Evolutionary conservation across 2,888 invertebrate genomes (phyloP), one percentile per base, ranked within the genome.

Genomic region (Smittia aterrima): DNA sequence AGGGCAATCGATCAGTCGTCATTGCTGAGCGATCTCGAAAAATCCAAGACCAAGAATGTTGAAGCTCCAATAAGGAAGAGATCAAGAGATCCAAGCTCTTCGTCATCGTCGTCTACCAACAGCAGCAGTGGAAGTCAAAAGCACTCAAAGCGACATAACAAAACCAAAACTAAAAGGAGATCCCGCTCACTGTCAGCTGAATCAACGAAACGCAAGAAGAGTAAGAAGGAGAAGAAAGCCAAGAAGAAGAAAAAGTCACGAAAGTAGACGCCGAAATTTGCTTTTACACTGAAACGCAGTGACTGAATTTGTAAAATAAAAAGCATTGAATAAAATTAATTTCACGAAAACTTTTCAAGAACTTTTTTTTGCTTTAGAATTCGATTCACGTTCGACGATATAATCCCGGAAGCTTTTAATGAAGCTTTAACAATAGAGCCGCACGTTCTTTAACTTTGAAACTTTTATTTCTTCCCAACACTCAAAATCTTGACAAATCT

Each of bases 231-330:
- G 13, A 67, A 67, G 41, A 67, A 67, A 40, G n/a, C 67, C 1
- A 67, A 67, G 22, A 67, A 67, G 25, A 67, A 67, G 40, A 67
- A 67, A 27, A 24, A 27, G 27, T 27, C 64, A 7, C 64, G 64
- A 27, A 64, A 64, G 27, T 64, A 64, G 18, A 18, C 24, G 24
- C 9, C 7, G 3, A 58, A 58, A 24, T 13, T 27, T 64, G 64
- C n/a, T 58, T 58, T 20, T 22, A 58, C 7, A 20, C 4, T 47
- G 47, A 13, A 38, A 4, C 38, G 38, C 11, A 38, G 3, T 47
- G 47, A 20, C n/a, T 58, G 58, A 58, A 58, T 22, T 58, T 58
- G 58, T 58, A 58, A 20, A 58, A 22, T 58, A 22, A 58, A 3
- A 9, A 58, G 22, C 2, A 58, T 58, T 20, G 22, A 58, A 58